phyloP scores from a whole-genome alignment of 2,888 invertebrate genomes.

The Dorcus parallelipipedus region DNA sequence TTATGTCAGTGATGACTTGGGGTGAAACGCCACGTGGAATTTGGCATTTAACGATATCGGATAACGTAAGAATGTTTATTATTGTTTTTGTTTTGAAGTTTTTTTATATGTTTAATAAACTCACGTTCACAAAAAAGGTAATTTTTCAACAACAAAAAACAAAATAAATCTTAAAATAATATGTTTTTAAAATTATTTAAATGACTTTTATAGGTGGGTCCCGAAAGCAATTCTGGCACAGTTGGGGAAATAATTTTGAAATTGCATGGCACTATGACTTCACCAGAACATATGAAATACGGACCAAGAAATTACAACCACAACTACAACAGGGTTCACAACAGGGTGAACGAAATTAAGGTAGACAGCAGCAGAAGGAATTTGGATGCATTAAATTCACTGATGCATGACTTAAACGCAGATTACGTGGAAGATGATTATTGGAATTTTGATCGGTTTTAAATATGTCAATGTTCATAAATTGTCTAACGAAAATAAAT shows the following conservation, averaged over 20 bases:
- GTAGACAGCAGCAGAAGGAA: not conserved
- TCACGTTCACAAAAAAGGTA: not conserved
- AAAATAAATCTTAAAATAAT: no score
- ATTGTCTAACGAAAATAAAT: not conserved
- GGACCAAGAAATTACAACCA: slow-evolving; percentile 56
- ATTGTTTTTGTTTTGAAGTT: not conserved
- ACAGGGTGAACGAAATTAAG: slow-evolving; percentile 11
- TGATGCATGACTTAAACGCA: not conserved
- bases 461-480: not conserved
- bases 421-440: slow-evolving; percentile 7
- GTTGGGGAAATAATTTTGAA: slow-evolving; percentile 18
- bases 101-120: no score
- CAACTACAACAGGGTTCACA: slow-evolving; percentile 46
- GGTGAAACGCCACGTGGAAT: slow-evolving; percentile 74
- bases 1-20: slow-evolving; percentile 90
- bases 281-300: slow-evolving; percentile 60
- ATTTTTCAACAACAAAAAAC: not conserved
- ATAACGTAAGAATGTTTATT: slow-evolving; percentile 45
- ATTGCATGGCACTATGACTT: slow-evolving; percentile 68
- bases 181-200: not conserved
- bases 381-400: not conserved
- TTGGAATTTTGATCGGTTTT: slow-evolving; percentile 5
- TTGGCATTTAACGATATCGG: slow-evolving; percentile 58
- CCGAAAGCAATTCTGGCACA: slow-evolving; percentile 18
- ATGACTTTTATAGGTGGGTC: slow-evolving; percentile 19